These are phyloP conservation scores for Sinocyclocheilus anshuiensis DNA, from an alignment of 2,113 vertebrate species.

Conservation along the genomic window DNA sequence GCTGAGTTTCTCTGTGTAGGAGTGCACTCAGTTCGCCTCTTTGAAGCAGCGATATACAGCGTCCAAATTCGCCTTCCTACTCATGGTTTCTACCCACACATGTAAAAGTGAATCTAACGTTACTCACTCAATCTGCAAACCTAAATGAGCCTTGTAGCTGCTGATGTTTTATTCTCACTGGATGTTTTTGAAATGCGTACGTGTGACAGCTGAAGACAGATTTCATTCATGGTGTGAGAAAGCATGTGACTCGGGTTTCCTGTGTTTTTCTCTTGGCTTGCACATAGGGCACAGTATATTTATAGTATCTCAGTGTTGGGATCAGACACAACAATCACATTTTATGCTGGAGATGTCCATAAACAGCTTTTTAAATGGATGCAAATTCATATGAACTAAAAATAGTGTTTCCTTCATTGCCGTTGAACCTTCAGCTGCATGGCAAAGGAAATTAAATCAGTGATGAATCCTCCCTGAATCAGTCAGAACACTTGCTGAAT, in stretches of 20 bases:
- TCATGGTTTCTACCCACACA: not conserved
- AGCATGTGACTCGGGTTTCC: not conserved
- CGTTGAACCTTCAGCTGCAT: not conserved
- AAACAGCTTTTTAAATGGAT: too few species aligned
- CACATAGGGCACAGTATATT: not conserved
- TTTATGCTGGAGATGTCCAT: too few species aligned
- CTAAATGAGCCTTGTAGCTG: not conserved
- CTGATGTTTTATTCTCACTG: not conserved
- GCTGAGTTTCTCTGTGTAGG: conserved; percentile 18
- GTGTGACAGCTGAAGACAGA: not conserved
- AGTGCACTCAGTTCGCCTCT: conserved; percentile 5
- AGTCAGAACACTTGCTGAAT: not conserved
- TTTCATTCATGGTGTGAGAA: not conserved
- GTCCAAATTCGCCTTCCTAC: not conserved
- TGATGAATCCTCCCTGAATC: not conserved
- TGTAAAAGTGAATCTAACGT: not conserved
- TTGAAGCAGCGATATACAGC: not conserved
- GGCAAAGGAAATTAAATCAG: not conserved
- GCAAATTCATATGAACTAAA: too few species aligned
- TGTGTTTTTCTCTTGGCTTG: conserved; percentile 1
- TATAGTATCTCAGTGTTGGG: not conserved
- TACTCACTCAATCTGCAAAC: not conserved
- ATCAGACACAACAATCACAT: not conserved
- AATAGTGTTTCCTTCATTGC: too few species aligned
- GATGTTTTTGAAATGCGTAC: not conserved